Evolutionary conservation across 2,888 invertebrate genomes (phyloP).

Genomic region (Macrophya alboannulata): DNA sequence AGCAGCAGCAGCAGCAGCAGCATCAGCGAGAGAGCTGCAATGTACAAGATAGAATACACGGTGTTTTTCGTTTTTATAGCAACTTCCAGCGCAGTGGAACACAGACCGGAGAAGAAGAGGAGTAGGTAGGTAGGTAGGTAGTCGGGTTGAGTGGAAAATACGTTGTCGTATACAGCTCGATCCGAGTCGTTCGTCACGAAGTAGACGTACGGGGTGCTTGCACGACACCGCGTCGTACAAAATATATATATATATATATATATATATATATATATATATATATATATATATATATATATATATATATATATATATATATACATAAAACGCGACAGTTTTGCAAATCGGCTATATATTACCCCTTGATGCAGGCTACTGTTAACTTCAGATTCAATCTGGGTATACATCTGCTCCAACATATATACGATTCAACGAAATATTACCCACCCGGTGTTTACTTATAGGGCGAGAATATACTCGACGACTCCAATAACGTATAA

Average conservation of each 20-base stretch:
- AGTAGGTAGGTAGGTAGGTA: too few species aligned
- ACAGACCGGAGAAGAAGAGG: neutral
- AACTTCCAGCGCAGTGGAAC: neutral
- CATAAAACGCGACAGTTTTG: constrained; percentile 46
- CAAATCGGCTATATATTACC: constrained; percentile 18
- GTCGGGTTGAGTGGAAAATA: constrained; percentile 12
- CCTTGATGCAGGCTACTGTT: neutral
- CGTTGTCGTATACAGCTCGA: constrained; percentile 1
- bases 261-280: too few species aligned
- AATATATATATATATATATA: too few species aligned
- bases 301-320: too few species aligned
- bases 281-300: too few species aligned
- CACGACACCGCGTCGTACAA: neutral
- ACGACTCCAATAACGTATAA: neutral
- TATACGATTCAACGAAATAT: constrained; percentile 12
- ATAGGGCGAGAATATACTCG: constrained; percentile 1
- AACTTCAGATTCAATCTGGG: neutral
- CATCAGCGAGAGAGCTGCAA: neutral
- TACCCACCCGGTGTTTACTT: neutral
- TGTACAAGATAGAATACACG: constrained; percentile 48
- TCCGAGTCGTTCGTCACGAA: constrained; percentile 32
- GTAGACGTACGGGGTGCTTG: constrained; percentile 30
- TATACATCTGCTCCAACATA: neutral
- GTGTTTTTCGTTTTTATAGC: constrained; percentile 37
- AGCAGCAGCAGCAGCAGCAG: neutral